Evolutionary conservation across 2,888 invertebrate genomes (phyloP), one percentile per base, ranked within the genome.

Genomic region (Macrophya annulata): DNA sequence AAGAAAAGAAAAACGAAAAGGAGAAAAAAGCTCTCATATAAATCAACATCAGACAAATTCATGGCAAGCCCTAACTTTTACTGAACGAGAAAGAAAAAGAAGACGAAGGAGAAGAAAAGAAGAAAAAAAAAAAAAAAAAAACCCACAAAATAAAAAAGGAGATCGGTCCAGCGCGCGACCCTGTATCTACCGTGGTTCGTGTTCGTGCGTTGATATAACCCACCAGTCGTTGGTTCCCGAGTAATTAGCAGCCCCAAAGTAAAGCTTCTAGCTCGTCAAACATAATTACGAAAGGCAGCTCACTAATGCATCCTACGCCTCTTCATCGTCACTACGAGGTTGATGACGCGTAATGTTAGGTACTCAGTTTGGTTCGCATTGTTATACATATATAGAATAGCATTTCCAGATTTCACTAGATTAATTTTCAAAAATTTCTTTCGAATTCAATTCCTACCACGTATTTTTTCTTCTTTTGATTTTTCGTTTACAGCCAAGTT

Each of bases 261-360:
- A 72, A 72, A 71, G 85, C 82, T 82, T 85, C 72, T 68, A 82
- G 81, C 85, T 86, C 83, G 83, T 83, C 85, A 86, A 86, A 84
- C 85, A 77, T 86, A 86, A 86, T 86, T 85, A 84, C 43, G 74
- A 15, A 43, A 77, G 85, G 76, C 85, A 55, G 59, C 59, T 55
- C 86, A 65, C 74, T 86, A 86, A 86, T 86, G 83, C 84, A 68
- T 72, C 82, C 59, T 43, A 51, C 40, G 48, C n/a, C 72, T 59
- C 81, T 81, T 62, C 81, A 59, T 40, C 81, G 81, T 81, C 62
- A 81, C 81, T 43, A 25, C 62, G 81, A n/a, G 81, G 62, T 81
- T 81, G 81, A 81, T 81, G 81, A 81, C 81, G 81, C 81, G 40
- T 40, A 51, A 40, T 21, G 43, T 74, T 21, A 12, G 31, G 31